Percentiles rank a stretch among this genome's conserved stretches.
phyloP scores from a whole-genome alignment of 2,797 vertebrate species.

The Crenichthys baileyi region DNA sequence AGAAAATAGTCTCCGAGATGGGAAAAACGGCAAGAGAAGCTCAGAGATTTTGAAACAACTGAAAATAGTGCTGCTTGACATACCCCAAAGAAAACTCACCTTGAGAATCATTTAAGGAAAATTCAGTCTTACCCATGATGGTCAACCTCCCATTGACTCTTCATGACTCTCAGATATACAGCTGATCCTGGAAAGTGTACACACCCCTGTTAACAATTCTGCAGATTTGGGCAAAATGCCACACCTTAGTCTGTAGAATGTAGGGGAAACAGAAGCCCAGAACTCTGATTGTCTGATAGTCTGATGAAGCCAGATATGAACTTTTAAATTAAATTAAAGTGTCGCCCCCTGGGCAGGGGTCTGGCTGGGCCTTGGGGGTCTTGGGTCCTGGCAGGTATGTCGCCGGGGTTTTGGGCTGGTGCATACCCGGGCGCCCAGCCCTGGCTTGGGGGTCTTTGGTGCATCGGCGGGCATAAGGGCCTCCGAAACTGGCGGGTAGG shows the following conservation, averaged over 20 bases:
- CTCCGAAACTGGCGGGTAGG: too few species aligned
- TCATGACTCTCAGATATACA: background rate
- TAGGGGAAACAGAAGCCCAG: background rate
- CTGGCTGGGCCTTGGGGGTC: too few species aligned
- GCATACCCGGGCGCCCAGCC: too few species aligned
- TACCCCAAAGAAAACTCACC: background rate
- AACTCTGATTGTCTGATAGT: background rate
- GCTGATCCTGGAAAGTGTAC: background rate
- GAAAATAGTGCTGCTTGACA: background rate
- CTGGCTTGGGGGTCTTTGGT: too few species aligned
- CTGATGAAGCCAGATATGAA: background rate
- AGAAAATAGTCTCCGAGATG: constrained; percentile 17
- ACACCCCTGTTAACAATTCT: background rate
- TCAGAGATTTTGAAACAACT: constrained; percentile 3
- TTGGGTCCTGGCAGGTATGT: too few species aligned
- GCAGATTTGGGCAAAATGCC: too few species aligned
- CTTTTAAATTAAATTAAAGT: background rate
- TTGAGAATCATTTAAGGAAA: background rate
- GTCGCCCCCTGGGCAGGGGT: too few species aligned
- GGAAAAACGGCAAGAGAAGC: background rate
- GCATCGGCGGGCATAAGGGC: too few species aligned
- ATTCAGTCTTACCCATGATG: background rate
- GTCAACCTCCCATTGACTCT: background rate
- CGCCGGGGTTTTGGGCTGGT: too few species aligned
- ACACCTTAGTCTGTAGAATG: too few species aligned